Base-by-base conservation (phyloP, 1,140 invertebrate species). In the Ceratosolen fusciceps region DNA sequence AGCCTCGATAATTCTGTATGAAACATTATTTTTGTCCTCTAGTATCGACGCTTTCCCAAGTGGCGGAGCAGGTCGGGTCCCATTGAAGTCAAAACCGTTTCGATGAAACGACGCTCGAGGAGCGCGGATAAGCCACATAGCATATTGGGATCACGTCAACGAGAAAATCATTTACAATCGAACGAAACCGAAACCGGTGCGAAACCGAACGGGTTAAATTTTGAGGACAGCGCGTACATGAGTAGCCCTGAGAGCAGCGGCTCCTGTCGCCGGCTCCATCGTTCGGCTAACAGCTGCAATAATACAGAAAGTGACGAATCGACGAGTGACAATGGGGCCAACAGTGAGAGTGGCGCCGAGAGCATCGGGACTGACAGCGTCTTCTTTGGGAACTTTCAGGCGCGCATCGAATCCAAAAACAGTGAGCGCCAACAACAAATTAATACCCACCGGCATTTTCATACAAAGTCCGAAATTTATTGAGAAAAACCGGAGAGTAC, bases 341-440 rank as follows among this genome's bases (percentile, higher is more conserved):
- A 80, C 34, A 96, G 95, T 89, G 95, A 96, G 89, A 96, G 95
- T 58, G 95, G 95, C 2, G 95, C 94, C 9, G 95, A 96, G 85
- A 96, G 95, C 89, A 91, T 96, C 52, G 95, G 95, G 77, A 96
- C 95, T 0, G 95, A 96, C 89, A 95, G 95, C 21, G 95, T 96
- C 4, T 95, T 95, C 83, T 95, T 95, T 83, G 94, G 87, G 0
- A 90, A 89, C 62, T 88, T 90, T 43, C 82, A 87, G 3, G 82
- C 47, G 3, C 47, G 60, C 19, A 39, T 9, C 16, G 34, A 77
- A 7, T 12, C 39, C 2, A 47, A 26, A 14, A 71, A 49, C 68
- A 71, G n/a, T n/a, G 49, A 24, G 12, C n/a, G 24, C 21, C 77
- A 74, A 7, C 70, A 73, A 19, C 52, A 56, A 21, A 26, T 72